Base-by-base conservation (phyloP, 2,113 vertebrate species). In the Pedetes capensis region DNA sequence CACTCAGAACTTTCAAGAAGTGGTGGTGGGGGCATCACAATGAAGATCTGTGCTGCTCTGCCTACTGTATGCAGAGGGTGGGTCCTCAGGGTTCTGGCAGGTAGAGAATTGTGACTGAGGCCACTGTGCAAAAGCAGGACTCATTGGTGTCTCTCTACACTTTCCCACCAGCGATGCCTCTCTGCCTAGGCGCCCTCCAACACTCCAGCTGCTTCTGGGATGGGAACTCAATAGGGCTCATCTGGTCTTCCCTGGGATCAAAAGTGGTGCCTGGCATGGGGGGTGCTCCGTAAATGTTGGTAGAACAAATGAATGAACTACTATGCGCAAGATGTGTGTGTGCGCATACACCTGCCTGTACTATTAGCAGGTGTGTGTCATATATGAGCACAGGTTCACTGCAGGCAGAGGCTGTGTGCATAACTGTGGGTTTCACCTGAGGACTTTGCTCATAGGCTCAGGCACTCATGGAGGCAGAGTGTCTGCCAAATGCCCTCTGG, bases 261-360 rank as follows among this genome's bases (percentile, higher is more conserved):
- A 66, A 61, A 57, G 34, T 37, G 0, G 79, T 57, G 57, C 91
- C 74, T 34, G 76, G 93, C 75, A 86, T 63, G 25, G 42, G 63
- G 22, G 32, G 59, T 47, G 64, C 34, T n/a, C 75, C 82, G 34
- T 1, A 74, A 82, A 39, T 16, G 69, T 75, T 75, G n/a, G 79
- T 6, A 27, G 89, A 94, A 76, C 17, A 92, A 97, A 96, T 97
- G 96, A 97, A 92, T 79, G 69, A 94, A 89, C 83, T 85, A 89
- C 82, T 86, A 72, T 39, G n/a, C n/a, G n/a, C 66, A 27, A 20
- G 22, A 9, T 47, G 25, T 34, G 29, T 61, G 34, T 18, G 3
- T 51, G 29, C n/a, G n/a, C n/a, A n/a, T n/a, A n/a, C 8, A 34
- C 37, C 49, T 3, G 0, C 0, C 37, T 49, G 80, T 47, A 23